Evolutionary conservation across 1,140 invertebrate genomes (phyloP).

Genomic region (Hydropsyche tenuis): DNA sequence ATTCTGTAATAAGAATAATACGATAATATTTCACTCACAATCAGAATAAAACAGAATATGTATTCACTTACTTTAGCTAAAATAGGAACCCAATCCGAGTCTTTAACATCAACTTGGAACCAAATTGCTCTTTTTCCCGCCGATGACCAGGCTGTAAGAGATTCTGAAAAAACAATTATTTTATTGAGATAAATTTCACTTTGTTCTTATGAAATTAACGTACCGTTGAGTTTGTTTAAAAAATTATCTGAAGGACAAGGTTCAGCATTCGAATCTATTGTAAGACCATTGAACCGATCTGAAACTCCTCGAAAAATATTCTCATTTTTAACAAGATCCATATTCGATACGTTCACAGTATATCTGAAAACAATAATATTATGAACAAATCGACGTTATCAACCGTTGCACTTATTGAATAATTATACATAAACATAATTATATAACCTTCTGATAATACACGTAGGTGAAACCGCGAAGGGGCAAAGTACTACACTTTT

Average conservation of each 20-base stretch:
- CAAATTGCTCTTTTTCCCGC: slow-evolving; percentile 77
- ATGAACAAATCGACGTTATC: not conserved
- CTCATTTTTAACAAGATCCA: not conserved
- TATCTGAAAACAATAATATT: not conserved
- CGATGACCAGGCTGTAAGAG: slow-evolving; percentile 72
- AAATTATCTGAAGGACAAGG: slow-evolving; percentile 63
- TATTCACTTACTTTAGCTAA: slow-evolving; percentile 68
- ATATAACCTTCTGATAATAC: not conserved
- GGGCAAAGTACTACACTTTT: slow-evolving; percentile 6
- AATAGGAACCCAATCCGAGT: slow-evolving; percentile 79
- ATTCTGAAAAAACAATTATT: slow-evolving; percentile 64
- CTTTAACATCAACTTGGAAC: slow-evolving; percentile 77
- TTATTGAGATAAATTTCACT: no score
- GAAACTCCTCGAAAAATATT: slow-evolving; percentile 63
- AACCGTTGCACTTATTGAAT: not conserved
- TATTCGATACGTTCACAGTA: not conserved
- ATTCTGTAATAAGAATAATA: slow-evolving; percentile 60
- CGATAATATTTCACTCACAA: not conserved
- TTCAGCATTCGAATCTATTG: slow-evolving; percentile 68
- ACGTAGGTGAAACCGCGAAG: not conserved
- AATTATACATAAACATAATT: not conserved
- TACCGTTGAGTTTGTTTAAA: slow-evolving; percentile 66
- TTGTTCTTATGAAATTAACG: no score
- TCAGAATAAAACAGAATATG: slow-evolving; percentile 35
- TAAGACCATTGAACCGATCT: slow-evolving; percentile 75